phyloP scores from a whole-genome alignment of 2,888 invertebrate species.

The Dorcus hopei region DNA sequence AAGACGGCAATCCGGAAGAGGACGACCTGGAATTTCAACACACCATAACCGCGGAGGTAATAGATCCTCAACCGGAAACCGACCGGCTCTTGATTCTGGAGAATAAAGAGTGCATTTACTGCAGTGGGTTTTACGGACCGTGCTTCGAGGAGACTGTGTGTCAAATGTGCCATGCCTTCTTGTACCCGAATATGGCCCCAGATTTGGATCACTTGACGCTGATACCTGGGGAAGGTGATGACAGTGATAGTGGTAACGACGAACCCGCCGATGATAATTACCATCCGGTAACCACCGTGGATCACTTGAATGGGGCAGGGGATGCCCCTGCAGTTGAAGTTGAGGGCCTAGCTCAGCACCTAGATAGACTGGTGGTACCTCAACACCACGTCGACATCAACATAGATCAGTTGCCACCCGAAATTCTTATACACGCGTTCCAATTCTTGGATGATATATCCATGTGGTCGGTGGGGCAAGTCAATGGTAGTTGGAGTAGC shows the following conservation, averaged over 20 bases:
- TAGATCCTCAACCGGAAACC: background rate
- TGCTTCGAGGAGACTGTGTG: conserved; percentile 90
- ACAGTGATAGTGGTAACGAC: conserved; percentile 81
- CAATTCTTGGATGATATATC: conserved; percentile 89
- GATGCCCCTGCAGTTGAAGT: conserved; percentile 23
- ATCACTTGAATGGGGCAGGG: conserved; percentile 23
- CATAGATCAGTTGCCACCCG: conserved; percentile 38
- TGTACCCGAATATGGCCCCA: conserved; percentile 71
- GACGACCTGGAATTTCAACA: background rate
- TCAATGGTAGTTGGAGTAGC: conserved; percentile 81
- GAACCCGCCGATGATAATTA: conserved; percentile 73
- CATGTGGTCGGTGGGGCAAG: conserved; percentile 82
- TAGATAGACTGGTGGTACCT: conserved; percentile 26
- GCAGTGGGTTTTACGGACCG: conserved; percentile 90
- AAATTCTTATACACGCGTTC: conserved; percentile 81
- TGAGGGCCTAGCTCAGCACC: conserved; percentile 27
- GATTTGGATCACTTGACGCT: conserved; percentile 33
- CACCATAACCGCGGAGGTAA: background rate
- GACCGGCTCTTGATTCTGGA: conserved; percentile 34
- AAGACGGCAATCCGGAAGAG: background rate
- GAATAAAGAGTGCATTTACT: conserved; percentile 74
- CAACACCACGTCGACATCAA: conserved; percentile 29
- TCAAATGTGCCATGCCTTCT: conserved; percentile 85
- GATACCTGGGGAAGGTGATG: conserved; percentile 65
- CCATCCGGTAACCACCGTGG: conserved; percentile 13